Base-by-base conservation (phyloP, 1,140 invertebrate genomes). In the Maconellicoccus hirsutus region DNA sequence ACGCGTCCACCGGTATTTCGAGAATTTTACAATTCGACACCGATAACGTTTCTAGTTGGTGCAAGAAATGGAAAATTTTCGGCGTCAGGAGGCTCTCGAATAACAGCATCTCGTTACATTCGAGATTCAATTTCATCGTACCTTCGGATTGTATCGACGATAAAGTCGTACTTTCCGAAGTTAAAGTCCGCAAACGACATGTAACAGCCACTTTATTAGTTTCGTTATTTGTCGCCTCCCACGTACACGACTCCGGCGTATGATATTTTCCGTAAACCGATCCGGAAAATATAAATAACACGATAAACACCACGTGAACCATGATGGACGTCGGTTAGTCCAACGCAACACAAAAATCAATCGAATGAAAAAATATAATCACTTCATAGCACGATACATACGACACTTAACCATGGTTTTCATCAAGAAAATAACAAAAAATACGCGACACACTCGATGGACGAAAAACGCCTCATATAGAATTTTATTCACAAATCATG, bases 21-120 rank as follows among this genome's bases (percentile, higher is more conserved):
- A 91, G 79, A 12, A 94, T 81, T 78, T 94, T 93, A 79, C 93
- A 95, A 39, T 86, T 86, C 73, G 85, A 86, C 75, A 94, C 84
- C 38, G 82, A 80, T 4, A 94, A 79, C 38, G 89, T 86, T 76
- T 88, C 86, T 0, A 94, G 80, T 61, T 88, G 85, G 75, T 84
- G 83, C 0, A 94, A 79, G 0, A 88, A 82, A 66, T 88, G 85
- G 79, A 94, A 89, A 70, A 84, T 86, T 72, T 87, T 85, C 10
- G 85, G 82, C 33, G 85, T 83, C 21, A 94, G 80, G 29, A 85
- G 83, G 77, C 90, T 93, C 80, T 93, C 91, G 76, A 90, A 89
- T 42, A 89, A 85, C 73, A 91, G 82, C 22, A 87, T 83, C 75
- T 90, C 87, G 77, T 86, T 90, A 81, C 92, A 95, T 72, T 85